Percentiles rank a stretch among this genome's conserved stretches.
Conservation (phyloP, 2,888 invertebrate genomes). For the Seladonia tumulorum region DNA sequence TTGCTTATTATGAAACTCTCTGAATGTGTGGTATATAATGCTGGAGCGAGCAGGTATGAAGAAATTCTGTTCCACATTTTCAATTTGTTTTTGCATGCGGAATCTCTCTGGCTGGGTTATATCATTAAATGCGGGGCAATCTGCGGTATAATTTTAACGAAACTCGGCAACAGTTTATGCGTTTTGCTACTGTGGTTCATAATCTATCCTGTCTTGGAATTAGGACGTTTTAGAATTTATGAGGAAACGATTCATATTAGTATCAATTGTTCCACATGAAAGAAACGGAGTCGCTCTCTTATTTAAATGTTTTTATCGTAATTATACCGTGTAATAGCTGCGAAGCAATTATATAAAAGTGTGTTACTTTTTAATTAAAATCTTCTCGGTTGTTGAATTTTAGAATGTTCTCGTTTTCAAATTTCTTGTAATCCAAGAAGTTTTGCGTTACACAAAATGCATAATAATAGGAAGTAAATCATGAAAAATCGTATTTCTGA, state of each 20-base stretch:
- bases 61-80: conserved; percentile 9
- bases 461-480: too few relatives aligned
- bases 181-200: neutral
- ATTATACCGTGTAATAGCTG: neutral
- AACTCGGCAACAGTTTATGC: neutral
- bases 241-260: neutral
- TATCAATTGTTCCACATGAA: neutral
- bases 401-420: neutral
- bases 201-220: neutral
- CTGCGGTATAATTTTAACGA: neutral
- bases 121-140: conserved; percentile 12
- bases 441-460: too few relatives aligned
- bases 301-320: neutral
- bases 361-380: neutral
- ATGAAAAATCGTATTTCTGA: too few relatives aligned
- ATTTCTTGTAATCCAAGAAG: too few relatives aligned
- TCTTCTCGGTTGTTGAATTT: neutral
- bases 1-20: neutral
- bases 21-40: conserved; percentile 7
- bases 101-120: neutral
- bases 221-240: neutral
- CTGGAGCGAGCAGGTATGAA: conserved; percentile 7
- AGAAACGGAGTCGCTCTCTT: neutral
- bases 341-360: neutral
- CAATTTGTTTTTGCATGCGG: conserved; percentile 3